Evolutionary conservation across 2,888 invertebrate genomes (phyloP).

Genomic region (Chalcosyrphus nemorum): DNA sequence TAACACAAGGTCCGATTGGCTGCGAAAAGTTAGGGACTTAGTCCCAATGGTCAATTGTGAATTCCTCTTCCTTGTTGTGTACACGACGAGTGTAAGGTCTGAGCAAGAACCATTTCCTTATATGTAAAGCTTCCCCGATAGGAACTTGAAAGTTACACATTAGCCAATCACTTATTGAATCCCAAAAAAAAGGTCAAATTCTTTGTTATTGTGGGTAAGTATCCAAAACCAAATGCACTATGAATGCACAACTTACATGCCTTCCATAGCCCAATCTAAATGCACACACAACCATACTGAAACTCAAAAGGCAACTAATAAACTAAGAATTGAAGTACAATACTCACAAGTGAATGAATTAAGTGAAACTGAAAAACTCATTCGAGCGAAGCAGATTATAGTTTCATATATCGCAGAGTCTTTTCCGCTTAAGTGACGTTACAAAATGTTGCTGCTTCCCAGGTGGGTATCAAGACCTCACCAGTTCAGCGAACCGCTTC

Average conservation of each 20-base stretch:
- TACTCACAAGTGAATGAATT: constrained; percentile 23
- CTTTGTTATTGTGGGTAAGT: neutral
- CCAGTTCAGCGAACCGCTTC: constrained; percentile 60
- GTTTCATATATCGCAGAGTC: constrained; percentile 41
- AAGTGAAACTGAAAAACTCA: constrained; percentile 66
- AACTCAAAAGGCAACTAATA: neutral
- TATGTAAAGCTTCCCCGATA: too few relatives aligned
- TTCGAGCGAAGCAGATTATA: constrained; percentile 56
- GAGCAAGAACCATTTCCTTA: too few relatives aligned
- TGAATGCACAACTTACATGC: neutral
- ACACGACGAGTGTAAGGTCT: too few relatives aligned
- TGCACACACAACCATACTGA: neutral
- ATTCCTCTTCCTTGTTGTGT: too few relatives aligned
- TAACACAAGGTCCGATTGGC: too few relatives aligned
- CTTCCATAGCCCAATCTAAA: neutral
- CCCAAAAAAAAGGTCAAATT: neutral
- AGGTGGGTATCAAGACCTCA: constrained; percentile 39
- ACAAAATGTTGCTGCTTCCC: constrained; percentile 54
- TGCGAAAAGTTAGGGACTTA: too few relatives aligned
- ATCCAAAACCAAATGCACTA: neutral
- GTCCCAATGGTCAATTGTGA: too few relatives aligned
- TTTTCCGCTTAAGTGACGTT: constrained; percentile 71
- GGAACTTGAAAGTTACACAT: too few relatives aligned
- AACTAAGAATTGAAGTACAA: neutral
- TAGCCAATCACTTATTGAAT: neutral